phyloP scores from a whole-genome alignment of 2,888 invertebrate genomes.

The Diarsia mendica region DNA sequence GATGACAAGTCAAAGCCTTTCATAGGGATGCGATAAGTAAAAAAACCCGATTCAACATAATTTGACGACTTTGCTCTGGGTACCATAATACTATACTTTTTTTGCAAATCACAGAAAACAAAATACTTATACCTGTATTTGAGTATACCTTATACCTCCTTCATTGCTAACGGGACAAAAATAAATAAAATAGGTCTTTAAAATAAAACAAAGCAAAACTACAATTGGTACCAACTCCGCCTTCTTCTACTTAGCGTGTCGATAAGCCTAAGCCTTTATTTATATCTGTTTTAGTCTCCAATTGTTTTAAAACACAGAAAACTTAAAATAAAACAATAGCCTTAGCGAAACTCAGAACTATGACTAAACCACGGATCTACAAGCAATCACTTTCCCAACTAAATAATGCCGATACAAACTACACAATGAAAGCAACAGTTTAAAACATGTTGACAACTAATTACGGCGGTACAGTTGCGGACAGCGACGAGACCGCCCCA shows the following conservation, averaged over 20 bases:
- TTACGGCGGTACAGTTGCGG: slow-evolving; percentile 61
- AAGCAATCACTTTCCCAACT: slow-evolving; percentile 17
- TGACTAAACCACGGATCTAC: background rate
- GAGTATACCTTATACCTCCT: no score
- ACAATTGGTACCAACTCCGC: background rate
- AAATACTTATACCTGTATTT: no score
- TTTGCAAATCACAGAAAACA: no score
- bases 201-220: background rate
- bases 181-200: no score
- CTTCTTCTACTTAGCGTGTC: no score
- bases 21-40: background rate
- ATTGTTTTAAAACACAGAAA: background rate
- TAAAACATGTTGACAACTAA: slow-evolving; percentile 64
- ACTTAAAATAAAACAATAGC: background rate
- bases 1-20: background rate
- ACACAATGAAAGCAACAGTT: slow-evolving; percentile 57
- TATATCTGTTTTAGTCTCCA: background rate
- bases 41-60: background rate
- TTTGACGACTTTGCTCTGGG: background rate
- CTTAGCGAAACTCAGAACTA: background rate
- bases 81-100: no score
- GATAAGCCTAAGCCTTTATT: no score
- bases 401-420: slow-evolving; percentile 22
- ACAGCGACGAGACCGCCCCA: slow-evolving; percentile 49
- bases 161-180: no score